phyloP scores from a whole-genome alignment of 2,797 vertebrate species.

The Decapterus maruadsi region DNA sequence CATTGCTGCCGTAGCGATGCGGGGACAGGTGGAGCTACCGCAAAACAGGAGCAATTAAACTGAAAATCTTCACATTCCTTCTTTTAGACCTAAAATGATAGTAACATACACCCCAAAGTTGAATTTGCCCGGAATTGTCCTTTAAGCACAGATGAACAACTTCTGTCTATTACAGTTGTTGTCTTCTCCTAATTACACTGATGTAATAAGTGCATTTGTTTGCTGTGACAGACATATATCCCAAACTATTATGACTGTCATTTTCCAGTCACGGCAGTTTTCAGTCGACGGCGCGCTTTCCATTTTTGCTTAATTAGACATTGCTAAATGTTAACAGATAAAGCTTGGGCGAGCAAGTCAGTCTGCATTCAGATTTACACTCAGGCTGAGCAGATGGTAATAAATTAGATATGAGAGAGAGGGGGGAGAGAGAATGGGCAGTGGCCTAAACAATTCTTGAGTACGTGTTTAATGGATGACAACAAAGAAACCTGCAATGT shows the following conservation, averaged over 20 bases:
- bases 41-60: too few species aligned
- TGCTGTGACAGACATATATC: slow-evolving; percentile 78
- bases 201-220: slow-evolving; percentile 81
- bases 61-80: too few species aligned
- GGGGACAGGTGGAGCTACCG: too few species aligned
- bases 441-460: slow-evolving; percentile 48
- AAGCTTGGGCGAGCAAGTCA: slow-evolving; percentile 78
- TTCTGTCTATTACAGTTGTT: slow-evolving; percentile 68
- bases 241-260: slow-evolving; percentile 79
- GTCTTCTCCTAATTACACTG: slow-evolving; percentile 80
- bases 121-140: too few species aligned
- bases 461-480: slow-evolving; percentile 38
- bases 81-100: too few species aligned
- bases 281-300: slow-evolving; percentile 56
- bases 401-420: slow-evolving; percentile 76
- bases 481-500: slow-evolving; percentile 39
- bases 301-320: slow-evolving; percentile 82
- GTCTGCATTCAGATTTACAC: slow-evolving; percentile 78
- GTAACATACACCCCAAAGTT: too few species aligned
- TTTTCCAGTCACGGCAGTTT: slow-evolving; percentile 68
- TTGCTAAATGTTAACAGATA: slow-evolving; percentile 83
- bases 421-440: slow-evolving; percentile 22
- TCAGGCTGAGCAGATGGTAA: slow-evolving; percentile 77
- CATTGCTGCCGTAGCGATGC: too few species aligned
- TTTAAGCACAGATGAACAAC: slow-evolving; percentile 69